phyloP scores from a whole-genome alignment of 2,113 vertebrate genomes.

The Tonatia bakeri region DNA sequence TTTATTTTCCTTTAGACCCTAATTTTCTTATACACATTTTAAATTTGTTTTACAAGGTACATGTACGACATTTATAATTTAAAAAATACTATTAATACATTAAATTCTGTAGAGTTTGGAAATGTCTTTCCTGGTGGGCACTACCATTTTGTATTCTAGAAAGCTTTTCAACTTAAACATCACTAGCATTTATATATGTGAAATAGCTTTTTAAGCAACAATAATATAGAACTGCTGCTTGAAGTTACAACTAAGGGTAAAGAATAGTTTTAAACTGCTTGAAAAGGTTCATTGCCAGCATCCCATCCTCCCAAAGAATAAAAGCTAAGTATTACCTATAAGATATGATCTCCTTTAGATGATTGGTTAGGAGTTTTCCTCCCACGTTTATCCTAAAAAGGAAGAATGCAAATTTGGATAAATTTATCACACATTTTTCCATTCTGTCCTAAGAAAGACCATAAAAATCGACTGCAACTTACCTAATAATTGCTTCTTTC shows the following conservation, averaged over 20 bases:
- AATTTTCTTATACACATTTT: not conserved
- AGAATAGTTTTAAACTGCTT: slow-evolving; percentile 10
- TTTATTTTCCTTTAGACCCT: not conserved
- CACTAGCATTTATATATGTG: not conserved
- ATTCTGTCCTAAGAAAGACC: slow-evolving; percentile 20
- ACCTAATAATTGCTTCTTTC: slow-evolving; percentile 97
- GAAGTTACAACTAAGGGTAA: not conserved
- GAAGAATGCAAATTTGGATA: slow-evolving; percentile 46
- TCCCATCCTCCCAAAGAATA: not conserved
- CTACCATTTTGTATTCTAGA: not conserved
- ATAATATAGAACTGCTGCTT: not conserved
- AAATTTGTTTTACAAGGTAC: not conserved
- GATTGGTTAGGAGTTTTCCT: slow-evolving; percentile 97
- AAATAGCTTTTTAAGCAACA: not conserved
- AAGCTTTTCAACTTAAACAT: not conserved
- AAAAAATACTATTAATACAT: not conserved
- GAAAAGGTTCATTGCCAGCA: not conserved
- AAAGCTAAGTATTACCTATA: slow-evolving; percentile 86
- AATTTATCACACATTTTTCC: slow-evolving; percentile 45
- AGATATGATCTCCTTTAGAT: slow-evolving; percentile 98
- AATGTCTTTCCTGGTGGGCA: not conserved
- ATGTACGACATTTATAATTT: not conserved
- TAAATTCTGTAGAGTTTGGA: not conserved
- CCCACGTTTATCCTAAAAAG: slow-evolving; percentile 93
- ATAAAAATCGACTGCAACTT: slow-evolving; percentile 46